Percentiles rank a stretch among this genome's conserved stretches.
These are phyloP conservation scores for Equus przewalskii DNA, from an alignment of 2,113 vertebrate genomes.

Conservation along the genomic window DNA sequence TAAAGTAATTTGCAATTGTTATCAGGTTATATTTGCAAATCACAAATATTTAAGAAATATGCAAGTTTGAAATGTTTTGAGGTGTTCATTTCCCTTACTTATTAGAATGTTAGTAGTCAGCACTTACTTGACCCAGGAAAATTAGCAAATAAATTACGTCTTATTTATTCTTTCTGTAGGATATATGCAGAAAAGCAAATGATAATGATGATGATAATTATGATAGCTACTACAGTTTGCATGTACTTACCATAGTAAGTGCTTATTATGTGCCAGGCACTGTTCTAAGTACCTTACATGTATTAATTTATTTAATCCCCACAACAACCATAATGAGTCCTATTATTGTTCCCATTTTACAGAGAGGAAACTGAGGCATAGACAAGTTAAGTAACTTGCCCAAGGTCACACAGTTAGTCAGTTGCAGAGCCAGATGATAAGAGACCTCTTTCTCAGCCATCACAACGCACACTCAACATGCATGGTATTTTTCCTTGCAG, in stretches of 20 bases:
- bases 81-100: neutral
- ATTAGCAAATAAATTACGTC: neutral
- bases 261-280: neutral
- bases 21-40: slow-evolving; percentile 32
- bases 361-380: neutral
- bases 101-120: neutral
- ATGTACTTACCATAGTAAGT: neutral
- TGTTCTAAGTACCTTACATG: neutral
- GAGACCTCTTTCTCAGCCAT: neutral
- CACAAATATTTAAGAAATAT: slow-evolving; percentile 36
- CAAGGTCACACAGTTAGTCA: neutral
- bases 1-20: slow-evolving; percentile 36
- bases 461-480: neutral
- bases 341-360: neutral
- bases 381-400: neutral
- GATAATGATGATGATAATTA: neutral
- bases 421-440: neutral
- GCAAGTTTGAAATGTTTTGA: neutral
- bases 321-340: neutral
- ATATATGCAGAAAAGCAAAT: neutral
- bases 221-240: neutral
- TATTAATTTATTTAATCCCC: neutral
- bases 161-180: neutral
- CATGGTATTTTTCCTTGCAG: neutral
- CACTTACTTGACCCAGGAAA: neutral